Conservation (phyloP, 2,888 invertebrate species). For the Peribatodes rhomboidaria region DNA sequence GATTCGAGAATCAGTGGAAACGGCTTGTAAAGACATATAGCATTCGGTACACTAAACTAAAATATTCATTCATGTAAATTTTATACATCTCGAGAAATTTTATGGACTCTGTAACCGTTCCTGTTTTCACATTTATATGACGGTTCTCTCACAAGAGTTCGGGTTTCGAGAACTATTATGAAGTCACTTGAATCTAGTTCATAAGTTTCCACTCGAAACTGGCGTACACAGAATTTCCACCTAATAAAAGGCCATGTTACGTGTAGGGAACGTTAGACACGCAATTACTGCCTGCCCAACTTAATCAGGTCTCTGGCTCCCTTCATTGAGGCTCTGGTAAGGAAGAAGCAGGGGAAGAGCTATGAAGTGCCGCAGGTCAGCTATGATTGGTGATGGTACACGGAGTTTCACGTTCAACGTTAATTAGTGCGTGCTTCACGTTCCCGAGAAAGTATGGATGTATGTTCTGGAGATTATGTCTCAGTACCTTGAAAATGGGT, state of each 20-base stretch:
- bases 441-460: conserved; percentile 75
- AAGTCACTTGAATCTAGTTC: conserved; percentile 57
- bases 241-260: conserved; percentile 85
- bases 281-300: conserved; percentile 79
- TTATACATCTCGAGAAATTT: conserved; percentile 53
- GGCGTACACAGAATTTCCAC: conserved; percentile 84
- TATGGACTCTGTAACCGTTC: conserved; percentile 51
- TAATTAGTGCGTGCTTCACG: conserved; percentile 85
- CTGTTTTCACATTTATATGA: conserved; percentile 46
- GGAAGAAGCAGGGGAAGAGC: conserved; percentile 64
- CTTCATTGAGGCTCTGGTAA: conserved; percentile 56
- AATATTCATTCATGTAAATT: conserved; percentile 68
- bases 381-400: conserved; percentile 68
- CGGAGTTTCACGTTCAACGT: conserved; percentile 83
- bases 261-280: conserved; percentile 83
- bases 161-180: conserved; percentile 51
- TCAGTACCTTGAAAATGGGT: conserved; percentile 54
- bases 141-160: conserved; percentile 39
- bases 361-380: conserved; percentile 68
- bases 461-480: conserved; percentile 73
- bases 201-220: conserved; percentile 73
- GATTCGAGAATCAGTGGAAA: conserved; percentile 39
- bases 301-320: conserved; percentile 68
- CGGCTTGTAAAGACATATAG: conserved; percentile 51
- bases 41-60: conserved; percentile 53